These are phyloP conservation scores for Myotis yumanensis DNA, from an alignment of 2,113 vertebrate genomes.

Conservation along the genomic window DNA sequence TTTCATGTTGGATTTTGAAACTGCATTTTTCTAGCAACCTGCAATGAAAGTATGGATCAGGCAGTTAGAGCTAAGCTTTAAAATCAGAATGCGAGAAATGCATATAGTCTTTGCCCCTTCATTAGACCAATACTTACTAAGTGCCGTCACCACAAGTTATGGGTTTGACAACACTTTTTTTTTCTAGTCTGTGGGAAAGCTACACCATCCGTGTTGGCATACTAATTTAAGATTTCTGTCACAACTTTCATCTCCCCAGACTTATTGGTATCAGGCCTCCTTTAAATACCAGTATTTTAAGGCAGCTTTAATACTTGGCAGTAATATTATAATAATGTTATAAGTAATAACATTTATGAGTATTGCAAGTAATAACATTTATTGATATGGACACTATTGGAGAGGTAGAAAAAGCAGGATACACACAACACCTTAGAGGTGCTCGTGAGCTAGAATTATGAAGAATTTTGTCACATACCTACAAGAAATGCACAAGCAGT, in stretches of 20 bases:
- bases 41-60: neutral
- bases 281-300: conserved; percentile 89
- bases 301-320: conserved; percentile 81
- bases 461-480: neutral
- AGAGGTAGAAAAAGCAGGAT: neutral
- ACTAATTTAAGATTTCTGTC: conserved; percentile 86
- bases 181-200: conserved; percentile 78
- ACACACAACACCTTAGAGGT: neutral
- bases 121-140: conserved; percentile 83
- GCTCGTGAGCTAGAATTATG: neutral
- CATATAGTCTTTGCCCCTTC: conserved; percentile 81
- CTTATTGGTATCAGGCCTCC: conserved; percentile 85
- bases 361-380: neutral
- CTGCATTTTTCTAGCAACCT: neutral
- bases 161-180: conserved; percentile 74
- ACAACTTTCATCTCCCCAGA: conserved; percentile 86
- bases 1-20: conserved; percentile 12
- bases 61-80: conserved; percentile 86
- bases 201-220: conserved; percentile 77
- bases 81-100: conserved; percentile 82
- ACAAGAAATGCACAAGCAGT: neutral
- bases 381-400: neutral
- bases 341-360: neutral
- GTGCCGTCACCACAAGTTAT: conserved; percentile 81
- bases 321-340: neutral